These are phyloP conservation scores for Paratrypauchen microcephalus DNA, from an alignment of 2,797 vertebrate genomes.

Conservation along the genomic window DNA sequence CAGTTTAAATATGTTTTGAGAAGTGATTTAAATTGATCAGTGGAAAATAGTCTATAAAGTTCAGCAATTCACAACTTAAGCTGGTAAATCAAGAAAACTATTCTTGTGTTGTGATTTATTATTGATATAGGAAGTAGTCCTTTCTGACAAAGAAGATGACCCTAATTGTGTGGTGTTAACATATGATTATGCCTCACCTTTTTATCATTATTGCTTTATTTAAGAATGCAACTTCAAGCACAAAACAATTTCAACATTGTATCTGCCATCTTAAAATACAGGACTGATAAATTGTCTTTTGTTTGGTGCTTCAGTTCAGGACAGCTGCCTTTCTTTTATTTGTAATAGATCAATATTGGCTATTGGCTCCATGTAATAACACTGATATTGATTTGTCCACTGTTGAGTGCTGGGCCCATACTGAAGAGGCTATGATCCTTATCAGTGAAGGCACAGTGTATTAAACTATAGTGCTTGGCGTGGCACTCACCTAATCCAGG, in stretches of 20 bases:
- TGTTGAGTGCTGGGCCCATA: constrained; percentile 45
- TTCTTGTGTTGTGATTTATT: too few relatives aligned
- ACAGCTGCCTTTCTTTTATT: constrained; percentile 26
- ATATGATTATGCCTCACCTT: neutral
- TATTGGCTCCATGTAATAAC: constrained; percentile 41
- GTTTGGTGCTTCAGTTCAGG: constrained; percentile 30
- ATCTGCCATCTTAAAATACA: constrained; percentile 5
- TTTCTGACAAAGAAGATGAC: neutral
- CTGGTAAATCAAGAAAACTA: too few relatives aligned
- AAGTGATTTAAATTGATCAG: too few relatives aligned
- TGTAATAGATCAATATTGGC: constrained; percentile 48
- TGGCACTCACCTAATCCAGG: constrained; percentile 65
- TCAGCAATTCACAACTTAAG: too few relatives aligned
- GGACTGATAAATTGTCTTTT: constrained; percentile 28
- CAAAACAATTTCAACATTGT: constrained; percentile 1
- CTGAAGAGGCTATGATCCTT: constrained; percentile 50
- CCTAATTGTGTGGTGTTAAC: neutral
- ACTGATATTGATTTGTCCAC: constrained; percentile 58
- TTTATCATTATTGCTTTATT: neutral
- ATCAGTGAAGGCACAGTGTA: constrained; percentile 52
- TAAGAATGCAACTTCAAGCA: neutral
- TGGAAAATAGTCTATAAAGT: neutral
- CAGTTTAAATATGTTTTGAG: too few relatives aligned
- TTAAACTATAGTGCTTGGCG: constrained; percentile 48
- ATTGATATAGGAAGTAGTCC: neutral